A percentile compares a stretch with the other conserved stretches of the same genome.
Evolutionary conservation across 2,888 invertebrate genomes (phyloP).

Genomic region (Carterocephalus palaemon): DNA sequence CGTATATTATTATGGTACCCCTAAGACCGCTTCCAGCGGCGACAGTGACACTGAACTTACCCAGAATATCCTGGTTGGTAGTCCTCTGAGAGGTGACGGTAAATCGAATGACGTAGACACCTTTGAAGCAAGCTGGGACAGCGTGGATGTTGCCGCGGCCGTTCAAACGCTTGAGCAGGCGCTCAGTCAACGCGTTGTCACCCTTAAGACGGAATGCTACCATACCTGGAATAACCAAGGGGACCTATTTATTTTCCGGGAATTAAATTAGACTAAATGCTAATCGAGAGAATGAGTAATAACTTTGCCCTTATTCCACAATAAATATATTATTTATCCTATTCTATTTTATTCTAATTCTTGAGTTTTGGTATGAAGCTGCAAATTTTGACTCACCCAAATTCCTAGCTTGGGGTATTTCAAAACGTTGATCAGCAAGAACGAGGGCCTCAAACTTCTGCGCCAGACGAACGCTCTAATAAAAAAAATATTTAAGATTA

Average conservation of each 20-base stretch:
- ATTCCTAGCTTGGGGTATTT: conserved; percentile 91
- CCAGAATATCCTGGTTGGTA: conserved; percentile 85
- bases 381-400: conserved; percentile 80
- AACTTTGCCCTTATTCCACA: no score
- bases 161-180: conserved; percentile 91
- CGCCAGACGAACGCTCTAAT: conserved; percentile 91
- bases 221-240: conserved; percentile 81
- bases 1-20: no score
- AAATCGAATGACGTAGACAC: conserved; percentile 93
- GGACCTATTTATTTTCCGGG: no score
- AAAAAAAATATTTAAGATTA: conserved; percentile 29
- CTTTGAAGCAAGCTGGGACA: conserved; percentile 95
- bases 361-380: no score
- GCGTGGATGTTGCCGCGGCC: conserved; percentile 93
- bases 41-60: conserved; percentile 37
- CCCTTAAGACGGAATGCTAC: conserved; percentile 94
- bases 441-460: conserved; percentile 94
- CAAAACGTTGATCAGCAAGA: conserved; percentile 89
- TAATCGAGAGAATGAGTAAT: no score
- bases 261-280: no score
- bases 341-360: no score
- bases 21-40: no score
- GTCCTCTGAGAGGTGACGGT: conserved; percentile 95
- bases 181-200: conserved; percentile 92
- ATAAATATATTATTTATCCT: no score